Percentiles rank a stretch among this genome's conserved stretches.
Evolutionary conservation across 2,113 vertebrate species (phyloP).

Genomic region (Oplegnathus fasciatus): DNA sequence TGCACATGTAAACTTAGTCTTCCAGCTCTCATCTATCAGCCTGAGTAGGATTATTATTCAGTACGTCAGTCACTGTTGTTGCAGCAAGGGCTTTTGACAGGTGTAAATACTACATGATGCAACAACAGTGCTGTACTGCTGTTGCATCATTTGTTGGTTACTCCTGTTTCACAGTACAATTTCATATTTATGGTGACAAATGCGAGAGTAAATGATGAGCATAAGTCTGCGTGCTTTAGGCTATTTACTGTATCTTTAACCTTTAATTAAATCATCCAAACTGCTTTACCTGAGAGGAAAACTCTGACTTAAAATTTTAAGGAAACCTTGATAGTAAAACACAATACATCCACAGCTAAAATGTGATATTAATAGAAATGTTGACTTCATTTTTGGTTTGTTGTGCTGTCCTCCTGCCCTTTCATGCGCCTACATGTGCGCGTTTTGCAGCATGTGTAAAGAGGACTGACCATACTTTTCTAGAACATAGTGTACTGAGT

Average conservation of each 20-base stretch:
- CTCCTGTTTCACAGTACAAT: background rate
- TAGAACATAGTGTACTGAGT: constrained; percentile 25
- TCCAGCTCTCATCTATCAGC: background rate
- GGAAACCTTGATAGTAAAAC: no score
- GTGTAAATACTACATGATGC: constrained; percentile 24
- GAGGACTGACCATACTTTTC: constrained; percentile 20
- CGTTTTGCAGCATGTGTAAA: constrained; percentile 32
- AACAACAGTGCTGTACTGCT: constrained; percentile 5
- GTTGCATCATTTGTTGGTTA: constrained; percentile 6
- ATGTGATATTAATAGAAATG: background rate
- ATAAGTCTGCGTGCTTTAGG: background rate
- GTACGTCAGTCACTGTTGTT: background rate
- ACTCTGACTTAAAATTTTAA: no score
- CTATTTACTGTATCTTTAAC: background rate
- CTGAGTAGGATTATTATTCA: background rate
- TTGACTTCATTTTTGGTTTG: background rate
- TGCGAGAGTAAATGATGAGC: background rate
- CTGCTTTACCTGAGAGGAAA: background rate
- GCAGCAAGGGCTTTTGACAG: background rate
- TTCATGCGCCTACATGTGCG: background rate
- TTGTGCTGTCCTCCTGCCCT: background rate
- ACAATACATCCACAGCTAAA: background rate
- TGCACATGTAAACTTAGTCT: background rate
- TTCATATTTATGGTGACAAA: background rate
- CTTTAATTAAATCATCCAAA: background rate